phyloP scores from a whole-genome alignment of 2,888 invertebrate genomes.

The Dexiosoma caninum region DNA sequence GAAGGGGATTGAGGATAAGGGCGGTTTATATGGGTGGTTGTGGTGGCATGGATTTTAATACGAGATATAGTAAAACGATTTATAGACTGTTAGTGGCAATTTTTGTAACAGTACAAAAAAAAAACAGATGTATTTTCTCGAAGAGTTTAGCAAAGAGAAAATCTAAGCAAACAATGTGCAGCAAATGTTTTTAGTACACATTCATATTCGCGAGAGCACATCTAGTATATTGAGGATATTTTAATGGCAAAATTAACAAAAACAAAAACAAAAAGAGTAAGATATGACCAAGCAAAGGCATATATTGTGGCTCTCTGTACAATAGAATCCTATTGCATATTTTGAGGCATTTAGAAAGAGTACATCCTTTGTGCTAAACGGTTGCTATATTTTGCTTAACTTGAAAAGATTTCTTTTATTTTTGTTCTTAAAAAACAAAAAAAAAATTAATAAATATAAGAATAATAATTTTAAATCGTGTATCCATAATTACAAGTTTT shows the following conservation, averaged over 20 bases:
- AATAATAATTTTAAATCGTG: neutral
- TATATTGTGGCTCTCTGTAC: neutral
- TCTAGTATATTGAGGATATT: constrained; percentile 24
- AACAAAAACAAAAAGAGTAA: neutral
- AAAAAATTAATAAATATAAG: constrained; percentile 45
- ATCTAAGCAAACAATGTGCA: neutral
- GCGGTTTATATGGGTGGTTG: constrained; percentile 32
- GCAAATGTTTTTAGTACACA: constrained; percentile 7
- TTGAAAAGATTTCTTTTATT: constrained; percentile 10
- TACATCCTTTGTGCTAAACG: constrained; percentile 73
- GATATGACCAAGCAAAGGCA: neutral
- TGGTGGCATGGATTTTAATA: constrained; percentile 6
- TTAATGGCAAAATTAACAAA: neutral
- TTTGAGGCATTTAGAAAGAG: constrained; percentile 71
- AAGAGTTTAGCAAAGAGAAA: constrained; percentile 28
- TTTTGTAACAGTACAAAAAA: neutral
- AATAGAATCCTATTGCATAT: constrained; percentile 41
- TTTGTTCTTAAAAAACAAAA: neutral
- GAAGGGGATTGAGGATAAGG: too few relatives aligned
- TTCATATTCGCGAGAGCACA: constrained; percentile 2
- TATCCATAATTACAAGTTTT: neutral
- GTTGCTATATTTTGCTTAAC: constrained; percentile 63
- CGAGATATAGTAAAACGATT: neutral
- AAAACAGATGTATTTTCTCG: constrained; percentile 3
- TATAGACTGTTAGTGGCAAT: neutral